Conservation (phyloP, 2,797 vertebrate genomes). For the Poecilia wingei region DNA sequence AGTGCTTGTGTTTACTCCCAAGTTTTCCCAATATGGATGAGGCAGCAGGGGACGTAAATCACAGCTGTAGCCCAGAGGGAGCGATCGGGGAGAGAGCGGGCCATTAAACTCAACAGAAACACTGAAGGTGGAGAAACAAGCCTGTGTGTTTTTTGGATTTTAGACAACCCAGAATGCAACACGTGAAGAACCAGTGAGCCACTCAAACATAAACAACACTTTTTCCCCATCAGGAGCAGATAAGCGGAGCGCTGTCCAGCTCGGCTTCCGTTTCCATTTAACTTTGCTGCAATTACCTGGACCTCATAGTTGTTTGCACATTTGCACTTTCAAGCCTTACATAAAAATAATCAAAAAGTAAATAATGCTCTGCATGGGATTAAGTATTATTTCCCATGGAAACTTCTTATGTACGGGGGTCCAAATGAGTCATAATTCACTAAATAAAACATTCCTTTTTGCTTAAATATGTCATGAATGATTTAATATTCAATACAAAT, state of each 20-base stretch:
- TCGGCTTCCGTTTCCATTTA: neutral
- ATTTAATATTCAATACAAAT: neutral
- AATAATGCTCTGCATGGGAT: neutral
- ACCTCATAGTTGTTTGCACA: neutral
- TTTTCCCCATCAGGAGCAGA: neutral
- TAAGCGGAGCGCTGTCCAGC: neutral
- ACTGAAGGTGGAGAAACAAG: conserved; percentile 2
- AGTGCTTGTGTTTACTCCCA: conserved; percentile 26
- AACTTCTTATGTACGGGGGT: neutral
- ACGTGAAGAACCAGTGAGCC: neutral
- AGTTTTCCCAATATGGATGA: conserved; percentile 50
- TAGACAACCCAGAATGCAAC: neutral
- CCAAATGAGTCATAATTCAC: neutral
- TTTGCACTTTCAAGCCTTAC: neutral
- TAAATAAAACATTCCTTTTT: neutral
- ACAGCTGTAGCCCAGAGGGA: conserved; percentile 11
- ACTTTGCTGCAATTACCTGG: neutral
- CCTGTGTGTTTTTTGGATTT: no score
- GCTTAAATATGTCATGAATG: neutral
- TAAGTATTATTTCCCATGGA: neutral
- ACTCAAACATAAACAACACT: neutral
- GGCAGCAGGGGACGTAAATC: conserved; percentile 44
- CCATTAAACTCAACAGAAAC: conserved; percentile 14
- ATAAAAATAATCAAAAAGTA: neutral
- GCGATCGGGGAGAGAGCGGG: no score